These are phyloP conservation scores for Mellivora capensis DNA, from an alignment of 2,113 vertebrate species.

Conservation along the genomic window DNA sequence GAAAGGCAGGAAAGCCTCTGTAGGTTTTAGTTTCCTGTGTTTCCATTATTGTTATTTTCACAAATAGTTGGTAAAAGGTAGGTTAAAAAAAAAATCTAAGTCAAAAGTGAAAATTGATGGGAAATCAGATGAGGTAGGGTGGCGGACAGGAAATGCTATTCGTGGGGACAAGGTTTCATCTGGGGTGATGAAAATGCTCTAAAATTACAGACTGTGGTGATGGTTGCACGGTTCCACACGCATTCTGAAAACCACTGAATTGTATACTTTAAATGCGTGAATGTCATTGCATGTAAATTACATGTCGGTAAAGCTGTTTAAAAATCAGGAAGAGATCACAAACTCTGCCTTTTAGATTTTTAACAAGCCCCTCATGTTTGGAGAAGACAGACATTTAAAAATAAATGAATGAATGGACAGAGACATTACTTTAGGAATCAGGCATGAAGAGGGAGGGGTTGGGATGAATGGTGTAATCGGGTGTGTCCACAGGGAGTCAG, in stretches of 20 bases:
- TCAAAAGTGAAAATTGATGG: background rate
- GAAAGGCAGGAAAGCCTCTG: background rate
- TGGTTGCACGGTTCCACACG: background rate
- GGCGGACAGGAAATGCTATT: too few relatives aligned
- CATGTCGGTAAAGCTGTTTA: background rate
- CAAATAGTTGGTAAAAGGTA: background rate
- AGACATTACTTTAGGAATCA: background rate
- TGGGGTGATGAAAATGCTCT: background rate
- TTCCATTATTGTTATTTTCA: background rate
- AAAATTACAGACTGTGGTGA: background rate
- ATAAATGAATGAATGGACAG: background rate
- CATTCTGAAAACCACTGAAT: background rate
- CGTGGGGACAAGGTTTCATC: background rate
- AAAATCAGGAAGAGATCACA: background rate
- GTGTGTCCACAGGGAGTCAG: background rate
- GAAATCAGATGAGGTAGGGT: background rate
- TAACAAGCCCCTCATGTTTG: background rate
- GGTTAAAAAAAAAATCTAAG: background rate
- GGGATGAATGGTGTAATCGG: background rate
- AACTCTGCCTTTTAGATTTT: constrained; percentile 1
- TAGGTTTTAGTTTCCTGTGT: background rate
- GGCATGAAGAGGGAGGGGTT: background rate
- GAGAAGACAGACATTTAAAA: background rate
- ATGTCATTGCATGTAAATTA: background rate
- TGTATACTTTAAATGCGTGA: background rate